These are phyloP conservation scores for Phaetusa simplex DNA, from an alignment of 2,113 vertebrate genomes.

Conservation along the genomic window DNA sequence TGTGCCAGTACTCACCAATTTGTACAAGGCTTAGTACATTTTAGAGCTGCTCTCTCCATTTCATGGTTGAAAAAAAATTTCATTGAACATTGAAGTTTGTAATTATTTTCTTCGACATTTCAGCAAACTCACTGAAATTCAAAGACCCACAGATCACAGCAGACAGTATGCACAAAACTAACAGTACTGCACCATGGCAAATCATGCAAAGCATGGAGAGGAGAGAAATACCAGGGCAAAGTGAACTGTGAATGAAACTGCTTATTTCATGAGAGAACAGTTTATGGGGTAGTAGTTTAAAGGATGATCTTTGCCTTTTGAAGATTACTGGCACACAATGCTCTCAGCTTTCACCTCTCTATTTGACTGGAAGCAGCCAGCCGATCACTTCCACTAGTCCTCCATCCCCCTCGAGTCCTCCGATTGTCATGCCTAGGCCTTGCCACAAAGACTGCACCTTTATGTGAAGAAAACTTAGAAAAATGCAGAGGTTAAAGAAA, in stretches of 20 bases:
- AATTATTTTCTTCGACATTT: slow-evolving; percentile 81
- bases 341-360: slow-evolving; percentile 96
- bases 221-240: slow-evolving; percentile 88
- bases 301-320: slow-evolving; percentile 96
- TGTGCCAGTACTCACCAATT: slow-evolving; percentile 99
- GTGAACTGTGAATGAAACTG: slow-evolving; percentile 86
- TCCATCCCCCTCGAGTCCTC: slow-evolving; percentile 99
- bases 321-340: slow-evolving; percentile 99
- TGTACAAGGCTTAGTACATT: slow-evolving; percentile 86
- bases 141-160: slow-evolving; percentile 84
- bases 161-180: slow-evolving; percentile 77
- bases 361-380: slow-evolving; percentile 99
- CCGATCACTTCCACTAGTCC: slow-evolving; percentile 97
- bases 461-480: slow-evolving; percentile 99
- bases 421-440: slow-evolving; percentile 99
- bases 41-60: slow-evolving; percentile 96
- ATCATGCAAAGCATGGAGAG: slow-evolving; percentile 91
- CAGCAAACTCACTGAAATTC: slow-evolving; percentile 85
- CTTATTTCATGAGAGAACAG: slow-evolving; percentile 90
- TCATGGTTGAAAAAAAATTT: slow-evolving; percentile 82
- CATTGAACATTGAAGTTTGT: slow-evolving; percentile 78
- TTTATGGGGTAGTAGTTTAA: slow-evolving; percentile 81
- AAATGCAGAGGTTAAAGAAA: slow-evolving; percentile 99
- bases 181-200: slow-evolving; percentile 87
- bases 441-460: slow-evolving; percentile 99